A percentile compares a stretch with the other conserved stretches of the same genome.
These are phyloP conservation scores for Zophobas morio DNA, from an alignment of 1,140 invertebrate species.

Conservation along the genomic window DNA sequence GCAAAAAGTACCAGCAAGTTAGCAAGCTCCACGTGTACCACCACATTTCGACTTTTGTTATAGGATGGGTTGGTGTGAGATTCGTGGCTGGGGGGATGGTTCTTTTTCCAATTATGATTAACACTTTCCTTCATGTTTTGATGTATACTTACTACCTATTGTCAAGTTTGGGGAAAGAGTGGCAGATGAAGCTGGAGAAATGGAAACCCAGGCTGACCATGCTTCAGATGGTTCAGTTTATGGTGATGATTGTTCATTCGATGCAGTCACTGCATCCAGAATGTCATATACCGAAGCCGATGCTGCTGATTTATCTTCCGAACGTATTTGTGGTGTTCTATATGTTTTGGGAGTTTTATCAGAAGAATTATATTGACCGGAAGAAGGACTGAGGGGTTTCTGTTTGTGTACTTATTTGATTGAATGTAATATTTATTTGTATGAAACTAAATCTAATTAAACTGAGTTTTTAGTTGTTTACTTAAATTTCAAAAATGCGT, in stretches of 20 bases:
- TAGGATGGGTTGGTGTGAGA: constrained; percentile 81
- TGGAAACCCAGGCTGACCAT: constrained; percentile 68
- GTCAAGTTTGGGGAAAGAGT: constrained; percentile 59
- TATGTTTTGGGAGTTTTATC: constrained; percentile 81
- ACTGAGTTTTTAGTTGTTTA: no score
- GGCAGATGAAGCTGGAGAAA: constrained; percentile 59
- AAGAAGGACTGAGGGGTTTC: no score
- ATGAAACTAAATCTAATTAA: not conserved
- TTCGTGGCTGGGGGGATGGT: constrained; percentile 70
- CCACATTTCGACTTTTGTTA: constrained; percentile 75
- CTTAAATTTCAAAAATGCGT: no score
- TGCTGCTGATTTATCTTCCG: constrained; percentile 72
- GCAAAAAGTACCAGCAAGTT: no score
- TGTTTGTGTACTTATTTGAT: constrained; percentile 33
- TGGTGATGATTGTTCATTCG: constrained; percentile 73
- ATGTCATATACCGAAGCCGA: constrained; percentile 71
- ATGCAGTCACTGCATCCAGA: constrained; percentile 71
- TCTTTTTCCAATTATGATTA: constrained; percentile 60
- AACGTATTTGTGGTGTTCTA: constrained; percentile 78
- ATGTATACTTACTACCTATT: constrained; percentile 67
- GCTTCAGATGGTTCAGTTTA: constrained; percentile 74
- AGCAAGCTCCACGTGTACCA: constrained; percentile 79
- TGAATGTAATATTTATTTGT: constrained; percentile 10
- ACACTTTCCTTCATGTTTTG: constrained; percentile 63
- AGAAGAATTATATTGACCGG: constrained; percentile 68